A percentile compares a stretch with the other conserved stretches of the same genome.
Conservation (phyloP, 2,797 vertebrate species). For the Ctenopoma multispine region DNA sequence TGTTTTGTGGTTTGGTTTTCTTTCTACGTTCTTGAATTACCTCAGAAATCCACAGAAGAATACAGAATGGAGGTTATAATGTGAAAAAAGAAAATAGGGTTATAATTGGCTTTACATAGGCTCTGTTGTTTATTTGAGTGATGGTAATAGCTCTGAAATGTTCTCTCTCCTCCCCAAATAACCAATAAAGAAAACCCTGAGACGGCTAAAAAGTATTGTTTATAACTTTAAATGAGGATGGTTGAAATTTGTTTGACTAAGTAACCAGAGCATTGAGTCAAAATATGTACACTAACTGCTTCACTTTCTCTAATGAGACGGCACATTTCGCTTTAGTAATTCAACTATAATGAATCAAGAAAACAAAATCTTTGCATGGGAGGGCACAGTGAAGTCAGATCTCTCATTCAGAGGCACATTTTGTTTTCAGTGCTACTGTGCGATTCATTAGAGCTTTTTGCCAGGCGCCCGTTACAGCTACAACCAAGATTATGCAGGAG, state of each 20-base stretch:
- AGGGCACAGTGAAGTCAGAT: neutral
- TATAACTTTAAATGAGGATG: slow-evolving; percentile 23
- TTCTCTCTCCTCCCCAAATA: slow-evolving; percentile 44
- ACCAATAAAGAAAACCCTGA: slow-evolving; percentile 48
- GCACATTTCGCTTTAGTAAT: slow-evolving; percentile 1
- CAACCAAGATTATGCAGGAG: too few species aligned
- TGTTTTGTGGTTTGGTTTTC: slow-evolving; percentile 38
- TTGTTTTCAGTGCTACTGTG: neutral
- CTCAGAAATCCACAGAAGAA: slow-evolving; percentile 45
- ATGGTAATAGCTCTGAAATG: slow-evolving; percentile 62
- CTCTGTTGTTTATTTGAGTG: slow-evolving; percentile 55
- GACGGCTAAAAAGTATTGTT: slow-evolving; percentile 17
- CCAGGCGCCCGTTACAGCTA: too few species aligned
- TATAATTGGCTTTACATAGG: slow-evolving; percentile 51
- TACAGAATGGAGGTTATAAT: slow-evolving; percentile 36
- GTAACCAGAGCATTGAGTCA: slow-evolving; percentile 26
- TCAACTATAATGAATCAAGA: neutral
- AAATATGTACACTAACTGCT: neutral
- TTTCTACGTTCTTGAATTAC: slow-evolving; percentile 40
- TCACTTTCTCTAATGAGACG: slow-evolving; percentile 7
- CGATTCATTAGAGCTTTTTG: too few species aligned
- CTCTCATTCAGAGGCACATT: neutral
- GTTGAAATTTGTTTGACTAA: slow-evolving; percentile 42
- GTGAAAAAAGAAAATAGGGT: slow-evolving; percentile 35
- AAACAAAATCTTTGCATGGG: neutral